Evolutionary conservation across 2,797 vertebrate genomes (phyloP), one percentile per base, ranked within the genome.

Genomic region (Sparus aurata): DNA sequence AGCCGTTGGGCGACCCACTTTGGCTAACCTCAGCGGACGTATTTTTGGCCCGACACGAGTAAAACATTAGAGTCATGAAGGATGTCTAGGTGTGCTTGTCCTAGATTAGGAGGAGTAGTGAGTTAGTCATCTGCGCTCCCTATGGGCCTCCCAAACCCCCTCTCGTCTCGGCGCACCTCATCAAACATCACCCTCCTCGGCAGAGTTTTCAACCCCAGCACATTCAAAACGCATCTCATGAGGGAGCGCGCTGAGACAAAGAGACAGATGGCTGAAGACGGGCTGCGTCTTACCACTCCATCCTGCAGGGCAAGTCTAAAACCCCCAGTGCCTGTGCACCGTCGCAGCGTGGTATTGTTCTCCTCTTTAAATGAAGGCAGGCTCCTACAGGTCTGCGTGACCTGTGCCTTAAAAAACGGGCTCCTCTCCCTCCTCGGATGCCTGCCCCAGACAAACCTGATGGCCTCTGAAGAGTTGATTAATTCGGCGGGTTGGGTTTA

Each of bases 1-100:
- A 95, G 95, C 91, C 69, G 80, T 73, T 89, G 89, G 90, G 89
- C 89, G 95, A 95, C 96, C 95, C 95, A 96, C 90, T 95, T 96
- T 92, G 90, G 85, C 91, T 93, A 95, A 94, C 95, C 95, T 95
- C 93, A 17, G 90, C 64, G 95, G 93, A 94, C 93, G 72, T 90
- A 91, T 95, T 95, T 95, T 93, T 95, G 94, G 93, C 94, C 92
- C 92, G 92, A 95, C 93, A 90, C 90, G 85, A 92, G 93, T 94
- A 95, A 95, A 95, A 94, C 93, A 93, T 90, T 92, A 91, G 94
- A 94, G 92, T 95, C 92, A 94, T 94, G 95, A 95, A 94, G 93
- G 94, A 94, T 95, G 93, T 94, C 92, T 93, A 95, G 94, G 94
- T 95, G 95, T 91, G 94, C 88, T 93, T 95, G 95, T 93, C 94